phyloP scores from a whole-genome alignment of 2,888 invertebrate species.

The Caenorhabditis zanzibari region DNA sequence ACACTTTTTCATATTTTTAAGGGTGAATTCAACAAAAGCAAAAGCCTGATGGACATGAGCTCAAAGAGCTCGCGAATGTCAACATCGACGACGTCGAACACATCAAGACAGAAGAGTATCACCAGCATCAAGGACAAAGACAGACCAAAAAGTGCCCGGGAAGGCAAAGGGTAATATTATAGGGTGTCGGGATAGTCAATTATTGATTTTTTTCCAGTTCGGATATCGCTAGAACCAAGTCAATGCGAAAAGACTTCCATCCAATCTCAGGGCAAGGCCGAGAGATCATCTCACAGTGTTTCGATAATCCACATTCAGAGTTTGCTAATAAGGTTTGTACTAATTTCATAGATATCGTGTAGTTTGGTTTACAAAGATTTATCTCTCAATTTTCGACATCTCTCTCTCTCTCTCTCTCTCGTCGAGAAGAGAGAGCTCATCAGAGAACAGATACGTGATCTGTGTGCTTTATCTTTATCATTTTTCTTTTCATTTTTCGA shows the following conservation, averaged over 20 bases:
- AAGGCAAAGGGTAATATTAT: conserved; percentile 41
- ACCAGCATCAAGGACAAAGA: conserved; percentile 64
- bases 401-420: conserved; percentile 1
- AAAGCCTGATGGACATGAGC: conserved; percentile 69
- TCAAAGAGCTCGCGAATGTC: conserved; percentile 50
- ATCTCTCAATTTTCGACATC: conserved; percentile 50
- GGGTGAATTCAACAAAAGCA: conserved; percentile 65
- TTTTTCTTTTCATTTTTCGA: conserved; percentile 29
- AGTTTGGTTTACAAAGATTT: conserved; percentile 41
- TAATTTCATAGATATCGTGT: conserved; percentile 25
- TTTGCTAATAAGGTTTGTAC: conserved; percentile 77
- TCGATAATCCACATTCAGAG: conserved; percentile 82
- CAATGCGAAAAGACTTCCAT: conserved; percentile 72
- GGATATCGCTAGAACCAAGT: conserved; percentile 69
- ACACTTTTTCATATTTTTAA: conserved; percentile 28
- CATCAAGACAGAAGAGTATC: conserved; percentile 63
- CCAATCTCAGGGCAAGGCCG: conserved; percentile 70
- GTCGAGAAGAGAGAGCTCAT: conserved; percentile 30
- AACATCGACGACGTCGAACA: conserved; percentile 53
- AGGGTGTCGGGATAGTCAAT: not conserved
- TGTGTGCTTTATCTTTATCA: conserved; percentile 57
- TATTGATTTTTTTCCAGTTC: conserved; percentile 34
- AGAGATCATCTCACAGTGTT: conserved; percentile 80
- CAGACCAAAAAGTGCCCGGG: conserved; percentile 58
- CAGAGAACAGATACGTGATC: conserved; percentile 67